Conservation (phyloP, 2,113 vertebrate genomes). For the Agapornis roseicollis region DNA sequence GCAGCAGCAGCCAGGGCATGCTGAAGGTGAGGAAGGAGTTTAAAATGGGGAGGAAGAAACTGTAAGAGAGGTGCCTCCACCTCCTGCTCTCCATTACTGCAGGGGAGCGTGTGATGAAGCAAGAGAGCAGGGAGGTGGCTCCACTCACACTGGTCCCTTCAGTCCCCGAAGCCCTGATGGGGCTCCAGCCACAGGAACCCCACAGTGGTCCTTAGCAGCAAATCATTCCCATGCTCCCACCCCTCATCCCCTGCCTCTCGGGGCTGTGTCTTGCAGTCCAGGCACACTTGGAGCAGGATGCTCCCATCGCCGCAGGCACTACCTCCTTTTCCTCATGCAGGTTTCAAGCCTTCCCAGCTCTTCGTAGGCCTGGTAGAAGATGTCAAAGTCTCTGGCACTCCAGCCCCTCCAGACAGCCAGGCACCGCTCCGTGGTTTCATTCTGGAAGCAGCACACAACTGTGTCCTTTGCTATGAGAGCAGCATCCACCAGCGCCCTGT, state of each 20-base stretch:
- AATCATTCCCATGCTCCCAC: not conserved
- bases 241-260: not conserved
- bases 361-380: constrained; percentile 93
- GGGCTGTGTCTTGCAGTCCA: not conserved
- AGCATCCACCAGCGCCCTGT: constrained; percentile 83
- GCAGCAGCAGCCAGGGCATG: constrained; percentile 36
- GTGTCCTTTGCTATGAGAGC: constrained; percentile 86
- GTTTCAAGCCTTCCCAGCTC: constrained; percentile 86
- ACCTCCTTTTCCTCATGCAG: constrained; percentile 86
- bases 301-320: constrained; percentile 53
- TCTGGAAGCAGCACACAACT: constrained; percentile 88
- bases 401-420: constrained; percentile 95
- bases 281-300: not conserved
- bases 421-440: constrained; percentile 81
- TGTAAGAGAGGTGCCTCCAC: not conserved
- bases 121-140: not conserved
- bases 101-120: rapidly evolving
- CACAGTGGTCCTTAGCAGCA: constrained; percentile 57
- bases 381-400: constrained; percentile 85
- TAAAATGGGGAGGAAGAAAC: not conserved
- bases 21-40: not conserved
- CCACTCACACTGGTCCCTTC: not conserved
- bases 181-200: not conserved
- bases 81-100: not conserved
- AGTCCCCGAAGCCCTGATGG: not conserved